phyloP scores from a whole-genome alignment of 2,113 vertebrate species.

The Prolemur simus region DNA sequence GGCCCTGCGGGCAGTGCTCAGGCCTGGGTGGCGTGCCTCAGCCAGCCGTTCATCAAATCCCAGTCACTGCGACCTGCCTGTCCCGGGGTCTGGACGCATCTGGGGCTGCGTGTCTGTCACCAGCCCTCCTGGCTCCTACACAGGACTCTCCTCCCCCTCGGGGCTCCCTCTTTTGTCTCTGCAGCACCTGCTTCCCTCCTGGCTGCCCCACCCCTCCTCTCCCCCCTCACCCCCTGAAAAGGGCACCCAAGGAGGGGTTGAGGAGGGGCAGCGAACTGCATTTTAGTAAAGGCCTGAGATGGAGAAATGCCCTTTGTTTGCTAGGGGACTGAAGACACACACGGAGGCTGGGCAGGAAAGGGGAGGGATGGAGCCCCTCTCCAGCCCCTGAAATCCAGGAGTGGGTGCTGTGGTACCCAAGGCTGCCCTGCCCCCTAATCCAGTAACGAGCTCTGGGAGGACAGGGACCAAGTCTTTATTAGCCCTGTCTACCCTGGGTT shows the following conservation, averaged over 20 bases:
- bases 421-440: rapidly evolving
- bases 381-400: not conserved
- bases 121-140: not conserved
- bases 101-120: not conserved
- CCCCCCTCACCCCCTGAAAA: not conserved
- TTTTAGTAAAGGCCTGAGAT: not conserved
- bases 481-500: not conserved
- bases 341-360: rapidly evolving
- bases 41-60: too few species aligned
- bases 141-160: rapidly evolving
- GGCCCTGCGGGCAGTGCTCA: rapidly evolving
- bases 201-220: too few species aligned
- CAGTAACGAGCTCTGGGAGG: not conserved
- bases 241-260: not conserved
- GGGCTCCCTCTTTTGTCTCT: not conserved
- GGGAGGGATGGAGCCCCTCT: not conserved
- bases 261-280: not conserved
- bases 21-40: rapidly evolving
- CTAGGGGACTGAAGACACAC: not conserved
- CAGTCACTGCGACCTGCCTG: not conserved
- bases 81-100: not conserved
- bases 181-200: not conserved
- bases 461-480: not conserved
- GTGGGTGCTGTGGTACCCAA: not conserved
- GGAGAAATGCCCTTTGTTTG: not conserved